These are phyloP conservation scores for Silvanus unidentatus DNA, from an alignment of 2,888 invertebrate genomes.

Conservation along the genomic window DNA sequence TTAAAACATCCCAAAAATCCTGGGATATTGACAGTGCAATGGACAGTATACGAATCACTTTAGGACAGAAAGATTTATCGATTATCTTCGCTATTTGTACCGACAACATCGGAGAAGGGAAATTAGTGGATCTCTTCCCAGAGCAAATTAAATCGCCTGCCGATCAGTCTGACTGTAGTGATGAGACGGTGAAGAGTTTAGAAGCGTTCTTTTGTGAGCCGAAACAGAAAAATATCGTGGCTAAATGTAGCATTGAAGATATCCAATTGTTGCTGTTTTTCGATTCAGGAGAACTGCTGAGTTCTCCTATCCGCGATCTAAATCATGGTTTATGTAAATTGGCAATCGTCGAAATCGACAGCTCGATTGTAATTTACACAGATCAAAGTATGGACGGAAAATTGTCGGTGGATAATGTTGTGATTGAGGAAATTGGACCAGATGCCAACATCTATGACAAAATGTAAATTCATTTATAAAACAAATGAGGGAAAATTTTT, in stretches of 20 bases:
- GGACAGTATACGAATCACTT: conserved; percentile 60
- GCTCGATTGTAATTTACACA: conserved; percentile 59
- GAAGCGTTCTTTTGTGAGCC: conserved; percentile 71
- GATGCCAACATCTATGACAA: conserved; percentile 56
- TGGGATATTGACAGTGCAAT: conserved; percentile 61
- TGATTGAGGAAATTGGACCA: conserved; percentile 67
- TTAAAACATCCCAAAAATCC: conserved; percentile 41
- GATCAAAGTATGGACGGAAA: conserved; percentile 66
- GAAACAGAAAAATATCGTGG: conserved; percentile 54
- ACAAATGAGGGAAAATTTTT: background rate
- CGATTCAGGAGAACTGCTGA: conserved; percentile 68
- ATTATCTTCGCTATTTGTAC: conserved; percentile 65
- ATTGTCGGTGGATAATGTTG: conserved; percentile 62
- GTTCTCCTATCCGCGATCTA: conserved; percentile 67
- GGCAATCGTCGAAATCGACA: conserved; percentile 60
- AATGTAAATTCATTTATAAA: conserved; percentile 50
- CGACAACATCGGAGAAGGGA: conserved; percentile 62
- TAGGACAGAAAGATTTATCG: conserved; percentile 70
- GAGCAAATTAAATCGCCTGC: conserved; percentile 31
- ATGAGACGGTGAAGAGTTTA: conserved; percentile 55
- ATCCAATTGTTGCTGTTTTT: conserved; percentile 65
- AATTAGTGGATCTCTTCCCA: conserved; percentile 49
- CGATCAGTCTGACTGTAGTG: conserved; percentile 18
- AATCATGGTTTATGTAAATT: conserved; percentile 66
- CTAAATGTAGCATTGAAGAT: conserved; percentile 63